Conservation (phyloP, 2,888 invertebrate genomes). For the Orthosia incerta region DNA sequence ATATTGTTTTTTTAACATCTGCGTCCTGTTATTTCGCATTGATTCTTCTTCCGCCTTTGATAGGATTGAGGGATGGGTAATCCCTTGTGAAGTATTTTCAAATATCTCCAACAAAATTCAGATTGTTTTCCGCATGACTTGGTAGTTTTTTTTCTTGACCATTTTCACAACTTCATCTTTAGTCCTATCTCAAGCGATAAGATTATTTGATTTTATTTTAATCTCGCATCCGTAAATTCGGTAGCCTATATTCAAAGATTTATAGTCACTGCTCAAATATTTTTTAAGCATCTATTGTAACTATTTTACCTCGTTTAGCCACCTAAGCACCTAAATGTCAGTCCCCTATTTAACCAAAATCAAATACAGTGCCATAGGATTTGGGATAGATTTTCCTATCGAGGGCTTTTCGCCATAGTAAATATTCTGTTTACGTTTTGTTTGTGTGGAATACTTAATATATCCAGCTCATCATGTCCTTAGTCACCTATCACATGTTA, state of each 20-base stretch:
- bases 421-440: no score
- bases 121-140: not conserved
- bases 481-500: not conserved
- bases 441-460: no score
- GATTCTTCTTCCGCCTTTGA: slow-evolving; percentile 48
- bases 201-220: not conserved
- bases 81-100: slow-evolving; percentile 10
- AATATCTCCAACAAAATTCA: not conserved
- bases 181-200: not conserved
- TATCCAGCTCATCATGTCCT: not conserved
- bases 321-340: not conserved
- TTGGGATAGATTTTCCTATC: no score
- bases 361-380: no score
- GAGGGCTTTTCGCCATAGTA: no score
- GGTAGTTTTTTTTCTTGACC: not conserved
- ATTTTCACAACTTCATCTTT: not conserved
- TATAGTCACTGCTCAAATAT: not conserved
- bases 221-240: not conserved
- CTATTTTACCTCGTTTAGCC: not conserved
- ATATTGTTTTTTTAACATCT: slow-evolving; percentile 15
- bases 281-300: not conserved
- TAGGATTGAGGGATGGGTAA: slow-evolving; percentile 35
- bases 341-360: no score
- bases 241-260: not conserved
- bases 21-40: slow-evolving; percentile 21